Conservation (phyloP, 2,888 invertebrate genomes). For the Drosophila subsilvestris region DNA sequence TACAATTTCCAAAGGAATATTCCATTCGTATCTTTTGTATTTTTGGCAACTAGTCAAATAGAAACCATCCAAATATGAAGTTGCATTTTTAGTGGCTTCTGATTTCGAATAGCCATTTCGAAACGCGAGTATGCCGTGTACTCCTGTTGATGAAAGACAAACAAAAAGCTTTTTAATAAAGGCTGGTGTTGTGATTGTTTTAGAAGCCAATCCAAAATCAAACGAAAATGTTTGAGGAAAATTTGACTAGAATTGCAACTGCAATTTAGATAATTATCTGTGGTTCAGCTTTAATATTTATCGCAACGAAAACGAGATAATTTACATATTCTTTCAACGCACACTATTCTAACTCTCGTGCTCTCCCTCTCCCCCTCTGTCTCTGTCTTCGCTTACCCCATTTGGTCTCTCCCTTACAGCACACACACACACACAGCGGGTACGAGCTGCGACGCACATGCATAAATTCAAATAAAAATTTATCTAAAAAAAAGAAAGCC, state of each 20-base stretch:
- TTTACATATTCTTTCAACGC: neutral
- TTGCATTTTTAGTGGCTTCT: too few species aligned
- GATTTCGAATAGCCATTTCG: too few species aligned
- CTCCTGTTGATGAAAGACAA: neutral
- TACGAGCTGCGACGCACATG: conserved; percentile 50
- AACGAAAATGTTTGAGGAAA: neutral
- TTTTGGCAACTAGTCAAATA: neutral
- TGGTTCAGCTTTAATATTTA: neutral
- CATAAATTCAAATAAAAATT: conserved; percentile 72
- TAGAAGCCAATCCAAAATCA: neutral
- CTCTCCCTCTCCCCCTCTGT: too few species aligned
- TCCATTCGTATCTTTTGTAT: neutral
- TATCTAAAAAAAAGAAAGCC: conserved; percentile 61
- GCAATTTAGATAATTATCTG: neutral
- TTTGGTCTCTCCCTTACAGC: neutral
- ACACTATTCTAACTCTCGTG: neutral
- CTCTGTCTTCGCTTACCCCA: neutral
- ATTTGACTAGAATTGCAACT: too few species aligned
- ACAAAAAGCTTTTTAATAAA: neutral
- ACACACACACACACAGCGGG: conserved; percentile 3
- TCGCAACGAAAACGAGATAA: neutral
- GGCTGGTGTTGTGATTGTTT: neutral
- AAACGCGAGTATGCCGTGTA: too few species aligned
- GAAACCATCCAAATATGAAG: neutral
- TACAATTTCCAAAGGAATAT: neutral